A percentile compares a stretch with the other conserved stretches of the same genome.
phyloP scores from a whole-genome alignment of 2,797 vertebrate genomes.

The Acipenser oxyrinchus region DNA sequence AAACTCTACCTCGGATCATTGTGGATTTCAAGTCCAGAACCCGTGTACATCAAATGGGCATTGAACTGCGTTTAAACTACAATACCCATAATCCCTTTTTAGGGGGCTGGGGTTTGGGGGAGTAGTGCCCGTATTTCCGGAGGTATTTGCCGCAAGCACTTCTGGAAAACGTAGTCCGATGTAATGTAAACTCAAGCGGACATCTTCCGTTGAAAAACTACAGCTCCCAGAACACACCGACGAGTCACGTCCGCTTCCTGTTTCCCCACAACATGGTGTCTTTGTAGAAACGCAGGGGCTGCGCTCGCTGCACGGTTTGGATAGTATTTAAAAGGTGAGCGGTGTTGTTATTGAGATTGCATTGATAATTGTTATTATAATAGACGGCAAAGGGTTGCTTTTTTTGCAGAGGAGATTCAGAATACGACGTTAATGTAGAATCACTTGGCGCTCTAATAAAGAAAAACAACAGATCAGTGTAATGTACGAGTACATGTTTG shows the following conservation, averaged over 20 bases:
- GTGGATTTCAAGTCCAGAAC: no score
- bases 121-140: no score
- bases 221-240: conserved; percentile 16
- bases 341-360: conserved; percentile 33
- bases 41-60: no score
- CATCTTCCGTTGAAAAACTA: conserved; percentile 38
- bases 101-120: no score
- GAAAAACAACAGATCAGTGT: background rate
- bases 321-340: conserved; percentile 12
- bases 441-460: background rate
- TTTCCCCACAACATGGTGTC: conserved; percentile 41
- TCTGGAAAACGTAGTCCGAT: fast-evolving
- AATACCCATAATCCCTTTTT: no score
- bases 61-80: no score
- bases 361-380: conserved; percentile 26
- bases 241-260: background rate
- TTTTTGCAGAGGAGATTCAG: no score
- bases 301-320: conserved; percentile 29
- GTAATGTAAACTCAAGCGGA: conserved; percentile 6
- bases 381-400: background rate
- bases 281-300: conserved; percentile 40
- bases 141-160: fast-evolving
- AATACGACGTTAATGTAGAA: background rate
- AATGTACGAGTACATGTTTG: no score
- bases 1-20: no score